These are phyloP conservation scores for Mesembrinibis cayennensis DNA, from an alignment of 2,113 vertebrate genomes.

Conservation along the genomic window DNA sequence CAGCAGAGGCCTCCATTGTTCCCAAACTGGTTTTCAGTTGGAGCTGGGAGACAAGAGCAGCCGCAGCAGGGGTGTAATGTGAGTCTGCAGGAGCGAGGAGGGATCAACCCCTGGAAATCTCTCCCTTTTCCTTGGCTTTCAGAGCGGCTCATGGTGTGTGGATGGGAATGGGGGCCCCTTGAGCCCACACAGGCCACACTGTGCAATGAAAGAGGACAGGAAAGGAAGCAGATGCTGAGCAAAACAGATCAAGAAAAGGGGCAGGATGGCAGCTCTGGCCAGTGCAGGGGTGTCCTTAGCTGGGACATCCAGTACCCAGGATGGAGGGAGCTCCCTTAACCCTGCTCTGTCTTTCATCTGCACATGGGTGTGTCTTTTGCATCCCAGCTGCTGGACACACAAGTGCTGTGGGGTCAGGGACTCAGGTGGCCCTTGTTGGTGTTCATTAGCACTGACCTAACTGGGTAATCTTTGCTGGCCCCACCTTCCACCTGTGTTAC, in stretches of 20 bases:
- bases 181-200: not conserved
- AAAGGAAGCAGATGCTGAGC: not conserved
- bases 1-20: not conserved
- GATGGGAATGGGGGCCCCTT: not conserved
- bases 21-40: not conserved
- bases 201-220: not conserved
- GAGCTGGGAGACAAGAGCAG: not conserved
- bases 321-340: not conserved
- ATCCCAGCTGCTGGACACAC: not conserved
- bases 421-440: not conserved
- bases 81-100: not conserved
- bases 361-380: not conserved
- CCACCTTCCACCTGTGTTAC: not conserved
- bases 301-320: not conserved
- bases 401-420: not conserved
- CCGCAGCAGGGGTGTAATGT: not conserved
- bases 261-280: not conserved
- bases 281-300: not conserved
- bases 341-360: not conserved
- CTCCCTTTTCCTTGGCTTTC: not conserved
- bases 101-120: not conserved
- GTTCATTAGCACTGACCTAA: not conserved
- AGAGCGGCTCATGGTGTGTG: not conserved
- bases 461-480: not conserved
- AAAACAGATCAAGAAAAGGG: not conserved